Base-by-base conservation (phyloP, 1,140 invertebrate genomes). In the Drosophila guanche region DNA sequence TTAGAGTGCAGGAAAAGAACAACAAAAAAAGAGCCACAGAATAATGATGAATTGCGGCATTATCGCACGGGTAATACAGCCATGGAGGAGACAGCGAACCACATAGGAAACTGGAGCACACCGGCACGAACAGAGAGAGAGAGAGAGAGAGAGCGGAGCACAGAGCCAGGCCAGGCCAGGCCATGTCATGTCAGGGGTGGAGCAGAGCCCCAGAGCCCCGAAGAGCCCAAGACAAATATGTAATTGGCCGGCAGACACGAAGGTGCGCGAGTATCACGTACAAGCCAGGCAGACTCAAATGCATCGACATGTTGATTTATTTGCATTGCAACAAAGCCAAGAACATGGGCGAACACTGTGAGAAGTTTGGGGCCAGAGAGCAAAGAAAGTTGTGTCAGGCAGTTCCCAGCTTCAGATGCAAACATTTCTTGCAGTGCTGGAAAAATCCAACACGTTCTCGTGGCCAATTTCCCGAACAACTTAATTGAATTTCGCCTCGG, bases 21-120 rank as follows among this genome's bases (percentile, higher is more conserved):
- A 16, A 48, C 48, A 50, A 71, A 51, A 40, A 27, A 53, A 58
- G 41, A 14, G 56, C 33, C 47, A 76, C 10, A 67, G 66, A 79
- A 89, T 88, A 88, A 88, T 88, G 83, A 88, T 88, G 83, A 88
- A 88, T 89, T 89, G 79, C 83, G 84, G 83, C 66, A 88, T 88
- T 88, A 88, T 88, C 79, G 75, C 78, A 84, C 69, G 69, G 69
- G 77, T 59, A 80, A 86, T 85, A 62, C 80, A 66, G 50, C 53
- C 59, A 48, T 27, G 60, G 54, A 60, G 66, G 61, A 62, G 52
- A 6, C 42, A 33, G 42, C 37, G 48, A 67, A 53, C 52, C 42
- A 56, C 66, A 68, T 68, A 48, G 41, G 45, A 65, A 86, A 83
- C 83, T 88, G 46, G 83, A 88, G 83, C 78, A 86, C 78, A 68